Evolutionary conservation across 2,888 invertebrate species (phyloP).

Genomic region (Leucophenga maculata): DNA sequence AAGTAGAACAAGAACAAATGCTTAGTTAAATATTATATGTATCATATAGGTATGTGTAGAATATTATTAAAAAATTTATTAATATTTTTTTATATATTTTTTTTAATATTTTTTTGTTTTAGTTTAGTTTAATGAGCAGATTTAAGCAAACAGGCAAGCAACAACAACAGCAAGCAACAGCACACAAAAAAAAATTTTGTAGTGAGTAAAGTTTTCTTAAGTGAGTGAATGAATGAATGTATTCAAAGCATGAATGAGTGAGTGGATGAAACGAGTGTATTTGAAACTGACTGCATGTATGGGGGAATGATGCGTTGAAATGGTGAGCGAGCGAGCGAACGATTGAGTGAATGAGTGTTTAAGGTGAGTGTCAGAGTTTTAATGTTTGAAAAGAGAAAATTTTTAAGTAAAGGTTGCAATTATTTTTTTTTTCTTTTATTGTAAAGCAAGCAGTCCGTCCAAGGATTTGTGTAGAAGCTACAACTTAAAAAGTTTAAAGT

Average conservation of each 20-base stretch:
- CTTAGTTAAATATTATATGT: constrained; percentile 19
- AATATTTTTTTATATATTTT: constrained; percentile 19
- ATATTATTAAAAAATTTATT: neutral
- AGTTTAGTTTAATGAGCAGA: constrained; percentile 50
- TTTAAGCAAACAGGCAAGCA: constrained; percentile 68
- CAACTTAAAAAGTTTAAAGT: no score
- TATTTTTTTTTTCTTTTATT: neutral
- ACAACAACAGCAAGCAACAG: constrained; percentile 66
- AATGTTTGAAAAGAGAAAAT: neutral
- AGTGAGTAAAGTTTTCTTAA: constrained; percentile 26
- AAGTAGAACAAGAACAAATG: constrained; percentile 2
- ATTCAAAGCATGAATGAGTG: neutral
- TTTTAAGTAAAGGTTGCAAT: neutral
- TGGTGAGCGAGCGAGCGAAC: neutral
- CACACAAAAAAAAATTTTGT: constrained; percentile 45
- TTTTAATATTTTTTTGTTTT: no score
- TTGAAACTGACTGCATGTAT: no score
- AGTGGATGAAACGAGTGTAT: neutral
- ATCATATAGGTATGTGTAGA: constrained; percentile 31
- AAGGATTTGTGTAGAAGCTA: no score
- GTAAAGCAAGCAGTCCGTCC: neutral
- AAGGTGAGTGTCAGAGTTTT: neutral
- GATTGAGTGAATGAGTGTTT: constrained; percentile 25
- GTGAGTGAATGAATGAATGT: constrained; percentile 10
- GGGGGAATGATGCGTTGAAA: neutral